Conservation (phyloP, 2,888 invertebrate genomes). For the Cremastobaeus sp. region DNA sequence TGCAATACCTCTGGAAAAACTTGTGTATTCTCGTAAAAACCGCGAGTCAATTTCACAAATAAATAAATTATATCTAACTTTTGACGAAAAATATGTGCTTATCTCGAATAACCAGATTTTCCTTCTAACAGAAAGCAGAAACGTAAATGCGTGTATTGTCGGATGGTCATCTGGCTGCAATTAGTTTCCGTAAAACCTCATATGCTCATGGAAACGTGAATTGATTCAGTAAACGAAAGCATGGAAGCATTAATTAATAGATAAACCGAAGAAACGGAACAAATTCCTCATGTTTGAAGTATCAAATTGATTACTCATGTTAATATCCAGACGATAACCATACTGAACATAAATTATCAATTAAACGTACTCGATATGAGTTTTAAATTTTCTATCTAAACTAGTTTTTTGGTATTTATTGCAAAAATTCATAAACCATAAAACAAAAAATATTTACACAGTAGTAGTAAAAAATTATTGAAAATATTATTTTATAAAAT, state of each 20-base stretch:
- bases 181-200: not conserved
- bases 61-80: not conserved
- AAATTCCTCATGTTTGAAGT: no score
- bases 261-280: no score
- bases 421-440: no score
- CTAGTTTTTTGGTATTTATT: no score
- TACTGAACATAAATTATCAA: slow-evolving; percentile 33
- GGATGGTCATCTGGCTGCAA: slow-evolving; percentile 18
- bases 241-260: slow-evolving; percentile 33
- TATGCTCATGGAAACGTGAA: slow-evolving; percentile 18
- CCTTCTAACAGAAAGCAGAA: slow-evolving; percentile 27
- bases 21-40: slow-evolving; percentile 16
- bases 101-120: slow-evolving; percentile 28
- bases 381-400: no score
- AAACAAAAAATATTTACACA: no score
- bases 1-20: slow-evolving; percentile 7
- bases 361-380: slow-evolving; percentile 3
- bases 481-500: slow-evolving; percentile 1
- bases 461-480: no score
- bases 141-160: slow-evolving; percentile 38
- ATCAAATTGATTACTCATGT: slow-evolving; percentile 38
- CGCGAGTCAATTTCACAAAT: slow-evolving; percentile 9
- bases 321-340: slow-evolving; percentile 17
- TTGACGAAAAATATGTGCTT: slow-evolving; percentile 23
- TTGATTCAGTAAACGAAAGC: slow-evolving; percentile 11